A percentile compares a stretch with the other conserved stretches of the same genome.
phyloP scores from a whole-genome alignment of 23 tunicate genomes.

The Diplosoma virens region DNA sequence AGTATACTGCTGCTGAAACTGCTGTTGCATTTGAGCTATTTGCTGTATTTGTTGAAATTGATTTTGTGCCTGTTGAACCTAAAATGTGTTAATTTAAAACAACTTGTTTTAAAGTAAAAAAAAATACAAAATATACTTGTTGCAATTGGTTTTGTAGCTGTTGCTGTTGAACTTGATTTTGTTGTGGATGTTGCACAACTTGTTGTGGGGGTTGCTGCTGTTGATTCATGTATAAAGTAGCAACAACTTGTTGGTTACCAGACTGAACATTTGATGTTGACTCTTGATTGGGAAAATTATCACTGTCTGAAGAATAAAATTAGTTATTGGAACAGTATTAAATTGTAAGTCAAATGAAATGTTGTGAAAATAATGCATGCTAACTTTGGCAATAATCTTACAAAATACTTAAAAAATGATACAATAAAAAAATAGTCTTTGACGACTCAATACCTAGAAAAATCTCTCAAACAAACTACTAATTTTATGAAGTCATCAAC shows the following conservation, averaged over 20 bases:
- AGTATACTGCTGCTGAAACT: constrained; percentile 66
- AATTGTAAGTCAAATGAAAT: no score
- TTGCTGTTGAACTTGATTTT: constrained; percentile 38
- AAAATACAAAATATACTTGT: constrained; percentile 25
- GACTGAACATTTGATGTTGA: constrained; percentile 56
- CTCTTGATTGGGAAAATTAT: constrained; percentile 48
- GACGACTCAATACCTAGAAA: no score
- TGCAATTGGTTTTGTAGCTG: constrained; percentile 55
- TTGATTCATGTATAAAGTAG: constrained; percentile 54
- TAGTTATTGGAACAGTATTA: no score
- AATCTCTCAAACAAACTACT: no score
- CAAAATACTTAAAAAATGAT: no score
- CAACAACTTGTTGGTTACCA: constrained; percentile 23
- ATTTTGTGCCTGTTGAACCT: constrained; percentile 88
- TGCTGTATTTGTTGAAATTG: constrained; percentile 93
- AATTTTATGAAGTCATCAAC: no score
- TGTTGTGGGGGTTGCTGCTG: constrained; percentile 36
- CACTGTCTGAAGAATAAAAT: constrained; percentile 44
- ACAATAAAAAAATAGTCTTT: no score
- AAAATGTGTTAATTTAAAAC: neutral
- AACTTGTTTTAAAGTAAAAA: neutral
- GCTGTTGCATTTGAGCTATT: constrained; percentile 79
- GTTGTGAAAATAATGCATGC: no score
- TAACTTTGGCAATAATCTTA: no score
- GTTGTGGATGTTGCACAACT: constrained; percentile 32